A percentile compares a stretch with the other conserved stretches of the same genome.
These are phyloP conservation scores for Marcusenius ussheri DNA, from an alignment of 2,113 vertebrate genomes.

Conservation along the genomic window DNA sequence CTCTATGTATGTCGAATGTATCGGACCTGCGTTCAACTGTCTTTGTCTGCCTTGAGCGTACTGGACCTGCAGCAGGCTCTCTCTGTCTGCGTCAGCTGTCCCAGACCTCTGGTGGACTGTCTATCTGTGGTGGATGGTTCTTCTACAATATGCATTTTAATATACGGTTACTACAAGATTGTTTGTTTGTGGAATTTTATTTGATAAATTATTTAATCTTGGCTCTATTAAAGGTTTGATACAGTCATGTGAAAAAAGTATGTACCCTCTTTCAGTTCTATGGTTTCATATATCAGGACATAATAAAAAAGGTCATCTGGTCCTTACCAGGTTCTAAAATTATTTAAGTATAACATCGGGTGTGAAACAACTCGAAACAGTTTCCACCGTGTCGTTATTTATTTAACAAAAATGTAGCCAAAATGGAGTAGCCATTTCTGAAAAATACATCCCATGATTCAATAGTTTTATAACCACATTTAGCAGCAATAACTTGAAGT, in stretches of 20 bases:
- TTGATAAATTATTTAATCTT: neutral
- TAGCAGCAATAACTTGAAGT: neutral
- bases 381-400: no score
- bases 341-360: no score
- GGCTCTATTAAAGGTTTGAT: neutral
- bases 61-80: neutral
- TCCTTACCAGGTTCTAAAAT: no score
- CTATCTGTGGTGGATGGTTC: neutral
- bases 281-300: neutral
- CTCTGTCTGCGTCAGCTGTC: no score
- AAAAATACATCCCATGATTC: neutral
- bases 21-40: no score
- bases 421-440: neutral
- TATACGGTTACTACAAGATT: neutral
- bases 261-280: neutral
- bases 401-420: neutral
- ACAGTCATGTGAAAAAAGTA: neutral
- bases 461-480: neutral
- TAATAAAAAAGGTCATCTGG: neutral
- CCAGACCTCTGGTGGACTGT: no score
- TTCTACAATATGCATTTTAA: neutral
- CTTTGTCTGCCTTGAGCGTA: neutral
- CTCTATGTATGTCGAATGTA: neutral
- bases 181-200: neutral
- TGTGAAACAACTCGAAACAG: no score